Conservation (phyloP, 1,140 invertebrate genomes). For the Drosophila saltans region DNA sequence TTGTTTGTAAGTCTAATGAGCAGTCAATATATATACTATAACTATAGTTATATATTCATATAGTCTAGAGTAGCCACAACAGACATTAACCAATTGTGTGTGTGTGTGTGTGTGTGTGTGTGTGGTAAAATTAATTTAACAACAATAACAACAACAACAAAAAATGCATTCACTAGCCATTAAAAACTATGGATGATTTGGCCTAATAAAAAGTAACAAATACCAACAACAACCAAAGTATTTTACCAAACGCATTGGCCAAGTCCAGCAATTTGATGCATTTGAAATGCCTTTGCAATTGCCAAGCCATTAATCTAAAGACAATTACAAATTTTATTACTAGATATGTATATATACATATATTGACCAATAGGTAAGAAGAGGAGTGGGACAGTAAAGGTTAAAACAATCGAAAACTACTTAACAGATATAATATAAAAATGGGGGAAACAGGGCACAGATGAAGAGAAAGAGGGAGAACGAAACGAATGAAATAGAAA, state of each 20-base stretch:
- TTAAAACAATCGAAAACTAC: conserved; percentile 12
- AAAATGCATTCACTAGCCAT: conserved; percentile 54
- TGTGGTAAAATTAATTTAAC: conserved; percentile 53
- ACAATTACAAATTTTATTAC: conserved; percentile 1
- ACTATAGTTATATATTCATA: conserved; percentile 20
- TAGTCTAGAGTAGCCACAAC: conserved; percentile 46
- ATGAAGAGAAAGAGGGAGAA: background rate
- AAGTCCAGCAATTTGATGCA: conserved; percentile 46
- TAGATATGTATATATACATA: background rate
- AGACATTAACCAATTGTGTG: conserved; percentile 49
- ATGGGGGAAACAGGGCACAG: background rate
- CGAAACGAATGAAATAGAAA: conserved; percentile 9
- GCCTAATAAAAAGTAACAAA: conserved; percentile 55
- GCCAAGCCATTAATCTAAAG: conserved; percentile 22
- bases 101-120: conserved; percentile 41
- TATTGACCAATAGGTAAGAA: background rate
- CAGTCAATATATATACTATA: conserved; percentile 35
- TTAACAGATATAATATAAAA: background rate
- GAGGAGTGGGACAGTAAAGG: conserved; percentile 7
- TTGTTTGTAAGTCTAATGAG: conserved; percentile 53
- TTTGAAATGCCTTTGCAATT: conserved; percentile 47
- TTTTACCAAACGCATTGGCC: conserved; percentile 65
- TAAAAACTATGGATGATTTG: conserved; percentile 66
- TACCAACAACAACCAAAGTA: conserved; percentile 45
- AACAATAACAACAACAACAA: conserved; percentile 3